A percentile compares a stretch with the other conserved stretches of the same genome.
These are phyloP conservation scores for Parapsyche elsis DNA, from an alignment of 1,140 invertebrate species.

Conservation along the genomic window DNA sequence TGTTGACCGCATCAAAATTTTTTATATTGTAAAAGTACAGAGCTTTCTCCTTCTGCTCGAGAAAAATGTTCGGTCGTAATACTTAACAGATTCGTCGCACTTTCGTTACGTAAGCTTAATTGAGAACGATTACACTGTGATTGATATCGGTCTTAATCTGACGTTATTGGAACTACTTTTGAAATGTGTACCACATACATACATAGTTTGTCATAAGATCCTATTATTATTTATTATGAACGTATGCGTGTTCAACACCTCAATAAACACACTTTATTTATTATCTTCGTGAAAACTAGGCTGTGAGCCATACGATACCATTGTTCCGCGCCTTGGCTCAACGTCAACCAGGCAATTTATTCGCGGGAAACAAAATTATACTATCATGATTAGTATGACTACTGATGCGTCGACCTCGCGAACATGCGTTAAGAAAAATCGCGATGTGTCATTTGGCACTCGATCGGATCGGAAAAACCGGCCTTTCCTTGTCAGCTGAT, in stretches of 20 bases:
- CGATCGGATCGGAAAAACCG: not conserved
- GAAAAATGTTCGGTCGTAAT: too few relatives aligned
- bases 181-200: not conserved
- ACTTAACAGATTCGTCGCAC: slow-evolving; percentile 1
- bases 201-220: not conserved
- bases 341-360: too few relatives aligned
- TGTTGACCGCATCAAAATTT: not conserved
- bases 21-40: not conserved
- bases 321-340: not conserved
- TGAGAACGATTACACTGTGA: slow-evolving; percentile 12
- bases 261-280: not conserved
- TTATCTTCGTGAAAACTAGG: slow-evolving; percentile 27
- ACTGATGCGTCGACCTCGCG: not conserved
- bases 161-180: slow-evolving; percentile 10
- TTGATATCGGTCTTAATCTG: slow-evolving; percentile 2
- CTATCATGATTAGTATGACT: too few relatives aligned
- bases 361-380: too few relatives aligned
- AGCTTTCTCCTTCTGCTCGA: not conserved
- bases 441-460: not conserved
- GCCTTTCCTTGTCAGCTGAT: slow-evolving; percentile 22
- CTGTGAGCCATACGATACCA: not conserved
- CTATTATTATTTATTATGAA: not conserved
- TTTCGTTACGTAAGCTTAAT: slow-evolving; percentile 1
- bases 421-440: not conserved
- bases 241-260: not conserved